phyloP scores from a whole-genome alignment of 1,140 invertebrate species.

The Micrasema longulum region DNA sequence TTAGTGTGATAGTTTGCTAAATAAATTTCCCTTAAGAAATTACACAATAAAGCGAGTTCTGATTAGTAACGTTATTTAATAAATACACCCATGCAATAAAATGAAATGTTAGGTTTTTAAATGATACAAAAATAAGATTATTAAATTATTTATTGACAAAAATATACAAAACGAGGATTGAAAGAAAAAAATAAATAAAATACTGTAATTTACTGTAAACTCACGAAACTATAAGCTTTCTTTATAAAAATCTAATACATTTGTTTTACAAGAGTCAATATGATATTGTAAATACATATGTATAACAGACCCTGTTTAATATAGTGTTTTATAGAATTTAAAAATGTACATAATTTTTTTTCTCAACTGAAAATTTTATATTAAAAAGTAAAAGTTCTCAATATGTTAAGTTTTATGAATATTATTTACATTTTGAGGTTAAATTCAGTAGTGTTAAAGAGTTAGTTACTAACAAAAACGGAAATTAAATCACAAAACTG shows the following conservation, averaged over 20 bases:
- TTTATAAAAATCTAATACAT: no score
- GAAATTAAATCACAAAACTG: slow-evolving; percentile 25
- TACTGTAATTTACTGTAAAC: not conserved
- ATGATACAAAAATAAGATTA: slow-evolving; percentile 35
- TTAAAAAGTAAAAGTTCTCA: no score
- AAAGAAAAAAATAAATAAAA: slow-evolving; percentile 16
- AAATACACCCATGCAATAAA: slow-evolving; percentile 24
- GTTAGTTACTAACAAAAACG: slow-evolving; percentile 36
- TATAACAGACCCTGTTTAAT: not conserved
- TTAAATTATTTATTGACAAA: slow-evolving; percentile 32
- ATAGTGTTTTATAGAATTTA: slow-evolving; percentile 3
- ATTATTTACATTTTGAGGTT: not conserved
- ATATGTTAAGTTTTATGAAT: no score
- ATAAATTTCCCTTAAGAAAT: no score
- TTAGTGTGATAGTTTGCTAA: no score
- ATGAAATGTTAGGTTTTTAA: slow-evolving; percentile 28
- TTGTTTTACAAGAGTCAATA: no score
- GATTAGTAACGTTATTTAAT: not conserved
- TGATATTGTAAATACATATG: no score
- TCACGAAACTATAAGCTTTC: not conserved
- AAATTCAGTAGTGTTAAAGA: slow-evolving; percentile 10
- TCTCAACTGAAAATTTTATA: no score
- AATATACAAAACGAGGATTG: slow-evolving; percentile 16
- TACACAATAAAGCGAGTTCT: no score
- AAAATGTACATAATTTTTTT: not conserved